Conservation (phyloP, 2,888 invertebrate genomes). For the Torymus auratus region DNA sequence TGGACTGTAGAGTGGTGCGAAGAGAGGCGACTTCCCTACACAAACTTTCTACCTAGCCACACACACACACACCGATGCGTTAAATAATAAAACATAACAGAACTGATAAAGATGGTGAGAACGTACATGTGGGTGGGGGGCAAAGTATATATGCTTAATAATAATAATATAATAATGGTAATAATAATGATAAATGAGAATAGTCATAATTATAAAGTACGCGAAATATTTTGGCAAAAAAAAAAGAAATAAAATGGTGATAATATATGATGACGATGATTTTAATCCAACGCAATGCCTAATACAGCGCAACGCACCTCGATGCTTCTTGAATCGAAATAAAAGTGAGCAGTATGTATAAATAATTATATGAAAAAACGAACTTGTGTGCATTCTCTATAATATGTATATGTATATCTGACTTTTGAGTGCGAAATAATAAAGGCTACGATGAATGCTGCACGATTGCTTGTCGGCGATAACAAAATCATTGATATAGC, state of each 20-base stretch:
- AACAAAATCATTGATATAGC: no score
- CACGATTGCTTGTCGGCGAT: no score
- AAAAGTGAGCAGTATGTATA: constrained; percentile 13
- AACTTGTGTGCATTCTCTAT: constrained; percentile 1
- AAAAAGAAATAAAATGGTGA: constrained; percentile 1
- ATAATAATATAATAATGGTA: background rate
- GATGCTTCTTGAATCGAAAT: constrained; percentile 12
- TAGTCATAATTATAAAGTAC: background rate
- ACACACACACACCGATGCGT: constrained; percentile 77
- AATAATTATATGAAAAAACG: constrained; percentile 1
- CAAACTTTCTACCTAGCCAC: constrained; percentile 77
- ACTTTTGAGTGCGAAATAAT: no score
- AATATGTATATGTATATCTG: no score
- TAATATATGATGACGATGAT: background rate
- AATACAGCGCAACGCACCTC: constrained; percentile 26
- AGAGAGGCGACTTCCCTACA: constrained; percentile 77
- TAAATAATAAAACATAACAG: constrained; percentile 65
- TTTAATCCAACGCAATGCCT: constrained; percentile 10
- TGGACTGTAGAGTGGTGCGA: constrained; percentile 75
- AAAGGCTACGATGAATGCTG: no score
- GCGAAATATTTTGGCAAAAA: background rate
- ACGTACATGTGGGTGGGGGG: background rate
- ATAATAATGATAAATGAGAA: background rate
- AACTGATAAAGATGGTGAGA: constrained; percentile 26
- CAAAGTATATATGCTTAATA: constrained; percentile 4